Percentiles rank a stretch among this genome's conserved stretches.
phyloP scores from a whole-genome alignment of 2,888 invertebrate genomes.

The Sinohyriopsis cumingii region DNA sequence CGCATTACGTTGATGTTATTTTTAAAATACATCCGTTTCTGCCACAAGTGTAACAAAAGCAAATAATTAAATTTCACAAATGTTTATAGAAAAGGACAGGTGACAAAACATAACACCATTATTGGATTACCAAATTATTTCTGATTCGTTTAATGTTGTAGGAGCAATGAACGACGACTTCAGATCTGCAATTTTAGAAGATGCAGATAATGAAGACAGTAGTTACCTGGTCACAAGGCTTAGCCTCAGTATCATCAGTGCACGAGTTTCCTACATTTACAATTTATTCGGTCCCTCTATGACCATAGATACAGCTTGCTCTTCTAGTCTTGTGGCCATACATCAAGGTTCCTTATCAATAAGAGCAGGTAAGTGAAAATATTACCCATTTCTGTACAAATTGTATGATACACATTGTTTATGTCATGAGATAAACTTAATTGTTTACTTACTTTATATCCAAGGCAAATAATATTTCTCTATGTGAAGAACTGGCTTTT shows the following conservation, averaged over 20 bases:
- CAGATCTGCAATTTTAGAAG: background rate
- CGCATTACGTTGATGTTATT: too few relatives aligned
- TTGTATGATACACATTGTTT: background rate
- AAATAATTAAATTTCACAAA: too few relatives aligned
- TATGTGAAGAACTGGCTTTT: too few relatives aligned
- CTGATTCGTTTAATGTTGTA: background rate
- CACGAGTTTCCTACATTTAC: constrained; percentile 36
- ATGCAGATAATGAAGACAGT: constrained; percentile 2
- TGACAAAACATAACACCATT: too few relatives aligned
- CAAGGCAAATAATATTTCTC: too few relatives aligned
- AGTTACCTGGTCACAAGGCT: constrained; percentile 10
- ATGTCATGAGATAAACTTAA: background rate
- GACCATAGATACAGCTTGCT: constrained; percentile 44
- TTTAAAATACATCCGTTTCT: too few relatives aligned
- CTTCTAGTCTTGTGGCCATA: constrained; percentile 40
- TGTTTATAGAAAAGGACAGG: too few relatives aligned
- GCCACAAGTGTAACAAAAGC: rapidly evolving
- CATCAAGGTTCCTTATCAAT: constrained; percentile 54
- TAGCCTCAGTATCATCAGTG: constrained; percentile 17
- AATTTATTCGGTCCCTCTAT: constrained; percentile 36
- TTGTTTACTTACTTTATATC: too few relatives aligned
- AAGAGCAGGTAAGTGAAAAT: constrained; percentile 25
- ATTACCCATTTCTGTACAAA: background rate
- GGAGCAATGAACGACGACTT: constrained; percentile 21
- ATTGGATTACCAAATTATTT: too few relatives aligned